phyloP scores from a whole-genome alignment of 2,113 vertebrate genomes.

The Callithrix jacchus region DNA sequence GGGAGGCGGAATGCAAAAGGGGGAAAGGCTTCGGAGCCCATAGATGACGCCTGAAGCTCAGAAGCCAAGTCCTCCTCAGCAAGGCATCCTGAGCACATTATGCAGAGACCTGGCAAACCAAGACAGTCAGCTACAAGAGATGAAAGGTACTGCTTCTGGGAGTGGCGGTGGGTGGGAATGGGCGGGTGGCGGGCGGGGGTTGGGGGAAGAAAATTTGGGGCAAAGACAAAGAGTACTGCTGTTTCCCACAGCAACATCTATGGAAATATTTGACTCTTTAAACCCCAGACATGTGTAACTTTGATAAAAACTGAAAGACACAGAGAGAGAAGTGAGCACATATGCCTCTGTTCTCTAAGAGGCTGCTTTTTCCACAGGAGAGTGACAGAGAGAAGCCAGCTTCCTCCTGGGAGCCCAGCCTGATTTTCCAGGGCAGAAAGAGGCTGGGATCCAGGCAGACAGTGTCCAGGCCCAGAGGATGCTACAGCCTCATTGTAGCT shows the following conservation, averaged over 20 bases:
- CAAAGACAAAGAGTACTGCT: neutral
- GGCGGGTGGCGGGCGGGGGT: rapidly evolving
- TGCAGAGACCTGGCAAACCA: neutral
- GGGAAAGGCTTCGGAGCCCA: rapidly evolving
- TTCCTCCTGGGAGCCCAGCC: neutral
- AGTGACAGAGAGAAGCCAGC: neutral
- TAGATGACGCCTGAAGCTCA: neutral
- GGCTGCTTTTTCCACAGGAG: neutral
- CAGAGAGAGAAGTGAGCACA: neutral
- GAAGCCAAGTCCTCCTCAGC: neutral
- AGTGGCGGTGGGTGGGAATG: too few species aligned
- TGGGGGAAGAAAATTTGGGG: neutral
- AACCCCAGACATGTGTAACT: neutral
- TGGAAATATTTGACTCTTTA: neutral
- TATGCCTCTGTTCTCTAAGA: neutral
- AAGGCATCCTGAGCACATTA: neutral
- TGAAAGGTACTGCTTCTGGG: neutral
- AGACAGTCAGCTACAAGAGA: neutral
- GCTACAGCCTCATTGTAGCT: neutral
- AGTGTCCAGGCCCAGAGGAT: neutral
- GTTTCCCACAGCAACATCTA: neutral
- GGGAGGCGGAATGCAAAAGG: rapidly evolving
- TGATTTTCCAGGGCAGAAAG: neutral
- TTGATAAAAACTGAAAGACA: neutral
- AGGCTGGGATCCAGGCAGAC: neutral